Evolutionary conservation across 2,888 invertebrate genomes (phyloP), one percentile per base, ranked within the genome.

Genomic region (Ecliptopera silaceata): DNA sequence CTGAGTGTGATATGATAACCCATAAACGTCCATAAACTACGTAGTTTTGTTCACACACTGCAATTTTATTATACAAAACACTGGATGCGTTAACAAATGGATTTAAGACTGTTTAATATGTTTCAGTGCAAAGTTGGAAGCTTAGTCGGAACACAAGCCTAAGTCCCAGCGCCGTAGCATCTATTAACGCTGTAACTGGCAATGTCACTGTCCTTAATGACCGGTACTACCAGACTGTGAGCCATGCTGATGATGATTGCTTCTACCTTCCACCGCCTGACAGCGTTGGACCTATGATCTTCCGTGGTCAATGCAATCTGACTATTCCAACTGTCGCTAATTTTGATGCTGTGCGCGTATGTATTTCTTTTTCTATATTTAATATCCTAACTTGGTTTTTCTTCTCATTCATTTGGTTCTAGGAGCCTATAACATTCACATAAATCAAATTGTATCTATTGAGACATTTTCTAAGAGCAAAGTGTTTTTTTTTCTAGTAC

Each of bases 91-190:
- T n/a, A n/a, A n/a, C n/a, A n/a, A n/a, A n/a, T n/a, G n/a, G n/a
- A n/a, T n/a, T n/a, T n/a, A n/a, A n/a, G n/a, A 15, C 12, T 36
- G 18, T 45, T 22, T 38, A 6, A 20, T n/a, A 29, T 51, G 41
- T 58, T 63, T 77, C 83, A 66, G 73, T 86, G 20, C 74, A 88
- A 45, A 69, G 75, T 41, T 91, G 89, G 80, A 85, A 74, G 73
- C 82, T 92, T 47, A 76, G 71, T 49, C 68, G 69, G 1, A 49
- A 56, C 10, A 68, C 63, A 34, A 61, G 56, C 1, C 54, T 76
- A 10, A 61, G 58, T 2, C 15, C 50, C 31, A 50, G 12, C 0
- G 74, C 76, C 0, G 44, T 26, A n/a, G 49, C 36, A 8, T 61
- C 46, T 3, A 75, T 76, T 8, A 61, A 75, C 36, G 10, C 46